Evolutionary conservation across 2,888 invertebrate genomes (phyloP), one percentile per base, ranked within the genome.

Genomic region (Melieria omissa): DNA sequence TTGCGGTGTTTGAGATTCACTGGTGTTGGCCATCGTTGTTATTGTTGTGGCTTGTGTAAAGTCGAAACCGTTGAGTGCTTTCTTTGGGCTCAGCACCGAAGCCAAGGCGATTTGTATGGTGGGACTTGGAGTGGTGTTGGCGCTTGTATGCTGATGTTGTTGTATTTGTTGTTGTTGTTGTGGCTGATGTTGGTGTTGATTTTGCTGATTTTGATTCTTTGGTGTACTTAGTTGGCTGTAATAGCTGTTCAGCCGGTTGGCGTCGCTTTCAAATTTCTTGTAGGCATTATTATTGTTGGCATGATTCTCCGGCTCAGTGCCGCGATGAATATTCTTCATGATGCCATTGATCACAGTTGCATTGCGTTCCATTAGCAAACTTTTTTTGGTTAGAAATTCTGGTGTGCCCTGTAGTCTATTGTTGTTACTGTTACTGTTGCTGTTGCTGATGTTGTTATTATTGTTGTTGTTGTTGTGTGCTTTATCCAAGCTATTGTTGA

Each of bases 231-330:
- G 76, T 72, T 86, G 85, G 68, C 78, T 84, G 76, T 86, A 86
- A 68, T 83, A 86, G 68, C 81, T 85, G 70, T 86, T 86, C 66
- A 86, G 78, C 16, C 86, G 85, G 80, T 86, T 86, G 45, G 86
- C 83, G 77, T 86, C 86, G 75, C 81, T 85, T 79, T 86, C 86
- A 76, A 83, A 86, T 78, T 85, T 85, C 72, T 85, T 86, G 79
- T 87, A 86, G 10, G 78, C 78, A 75, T 74, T 80, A 65, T 78
- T 80, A 45, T 67, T 73, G 65, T 67, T 73, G 78, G 74, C 80
- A 79, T 70, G 75, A 29, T 71, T 74, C 57, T 49, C 58, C 44
- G 62, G 68, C 57, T 63, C 78, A 62, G 74, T 77, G 46, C 78
- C 76, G 42, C 81, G 79, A 60, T 80, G 80, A 46, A 86, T 85